Conservation (phyloP, 1,140 invertebrate genomes). For the Eubasilissa regina region DNA sequence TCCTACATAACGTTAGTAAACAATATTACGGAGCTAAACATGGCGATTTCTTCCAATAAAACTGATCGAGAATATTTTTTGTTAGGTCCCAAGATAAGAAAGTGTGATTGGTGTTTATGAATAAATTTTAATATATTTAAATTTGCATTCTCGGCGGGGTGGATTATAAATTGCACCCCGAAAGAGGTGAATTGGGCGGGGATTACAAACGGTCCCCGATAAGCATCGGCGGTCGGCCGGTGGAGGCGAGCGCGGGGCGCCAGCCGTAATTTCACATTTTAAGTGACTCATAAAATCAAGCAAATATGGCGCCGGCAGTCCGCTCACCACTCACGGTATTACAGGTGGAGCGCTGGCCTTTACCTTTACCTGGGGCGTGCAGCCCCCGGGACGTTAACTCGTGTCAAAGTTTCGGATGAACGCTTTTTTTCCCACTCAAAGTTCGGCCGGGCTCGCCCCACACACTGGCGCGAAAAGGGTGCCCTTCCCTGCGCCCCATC, state of each 20-base stretch:
- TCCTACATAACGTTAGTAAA: too few relatives aligned
- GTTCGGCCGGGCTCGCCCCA: not conserved
- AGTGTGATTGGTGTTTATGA: too few relatives aligned
- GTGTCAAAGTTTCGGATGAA: constrained; percentile 7
- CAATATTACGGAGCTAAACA: too few relatives aligned
- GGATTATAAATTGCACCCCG: not conserved
- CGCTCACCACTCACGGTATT: not conserved
- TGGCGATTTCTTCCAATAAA: too few relatives aligned
- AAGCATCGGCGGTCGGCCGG: too few relatives aligned
- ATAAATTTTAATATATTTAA: not conserved
- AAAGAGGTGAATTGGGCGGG: not conserved
- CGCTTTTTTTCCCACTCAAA: constrained; percentile 9
- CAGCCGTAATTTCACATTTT: constrained; percentile 1
- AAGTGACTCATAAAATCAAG: constrained; percentile 13
- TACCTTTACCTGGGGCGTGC: not conserved
- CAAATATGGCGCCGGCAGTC: not conserved
- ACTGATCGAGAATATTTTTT: too few relatives aligned
- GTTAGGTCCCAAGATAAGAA: too few relatives aligned
- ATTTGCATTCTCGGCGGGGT: constrained; percentile 12
- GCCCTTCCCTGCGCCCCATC: not conserved
- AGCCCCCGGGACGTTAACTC: not conserved
- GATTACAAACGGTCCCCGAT: not conserved
- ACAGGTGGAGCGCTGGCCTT: not conserved
- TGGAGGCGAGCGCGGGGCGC: not conserved
- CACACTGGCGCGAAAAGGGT: not conserved